Evolutionary conservation across 2,113 vertebrate genomes (phyloP), one percentile per base, ranked within the genome.

Genomic region (Fulmarus glacialis): DNA sequence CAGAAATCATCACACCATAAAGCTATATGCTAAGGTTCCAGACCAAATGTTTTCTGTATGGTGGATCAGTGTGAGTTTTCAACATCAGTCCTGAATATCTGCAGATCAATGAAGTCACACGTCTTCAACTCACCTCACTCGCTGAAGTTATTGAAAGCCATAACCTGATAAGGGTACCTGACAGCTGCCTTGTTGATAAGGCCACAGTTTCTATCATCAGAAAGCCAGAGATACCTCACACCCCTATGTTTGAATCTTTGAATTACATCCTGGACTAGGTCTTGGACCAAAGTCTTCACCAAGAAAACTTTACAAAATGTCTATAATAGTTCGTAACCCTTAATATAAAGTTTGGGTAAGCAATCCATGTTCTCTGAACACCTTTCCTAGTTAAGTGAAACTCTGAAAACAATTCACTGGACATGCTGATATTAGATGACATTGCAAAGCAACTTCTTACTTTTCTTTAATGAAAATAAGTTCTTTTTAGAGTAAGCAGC

Each of bases 251-350:
- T 29, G 14, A 55, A 59, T 56, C 30, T 52, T 63, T 67, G 8
- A 43, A 58, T 88, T 58, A 11, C 7, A 47, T n/a, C 14, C 14
- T 67, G 17, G 29, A 8, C 20, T 42, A 29, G 8, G 26, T 38
- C 20, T 55, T 67, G n/a, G 38, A 42, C 7, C 3, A 55, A 87
- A 55, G 6, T 42, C 22, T 50, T 81, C 45, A 24, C 5, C 4
- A 38, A 36, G 24, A 42, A 68, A 62, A 52, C 14, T 32, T 53
- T 42, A 11, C 3, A 40, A 50, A 79, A 45, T 42, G 0, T 5
- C 32, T 90, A 1, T 40, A 62, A 12, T 22, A 24, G 24, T 36
- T 77, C 2, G 0, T 30, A 40, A 30, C 8, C 12, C 9, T 48
- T 71, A 34, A 74, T 20, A 22, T 4, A 71, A 64, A 77, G 4